phyloP scores from a whole-genome alignment of 2,797 vertebrate species.

The Eleutherodactylus coqui region DNA sequence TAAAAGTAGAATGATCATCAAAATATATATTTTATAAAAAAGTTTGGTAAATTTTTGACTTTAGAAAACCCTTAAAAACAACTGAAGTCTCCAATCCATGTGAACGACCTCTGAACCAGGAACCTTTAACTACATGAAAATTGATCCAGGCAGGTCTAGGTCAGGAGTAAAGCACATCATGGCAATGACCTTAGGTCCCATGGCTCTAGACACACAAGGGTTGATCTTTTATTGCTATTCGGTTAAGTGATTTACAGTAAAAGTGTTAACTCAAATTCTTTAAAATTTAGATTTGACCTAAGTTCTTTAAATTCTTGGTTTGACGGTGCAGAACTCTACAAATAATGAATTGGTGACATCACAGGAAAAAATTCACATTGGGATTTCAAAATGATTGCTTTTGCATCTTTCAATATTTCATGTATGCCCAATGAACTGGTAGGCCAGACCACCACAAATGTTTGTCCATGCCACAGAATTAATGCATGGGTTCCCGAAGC shows the following conservation, averaged over 20 bases:
- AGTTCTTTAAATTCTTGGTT: not conserved
- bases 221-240: not conserved
- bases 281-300: too few species aligned
- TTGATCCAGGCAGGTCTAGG: not conserved
- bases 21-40: conserved; percentile 27
- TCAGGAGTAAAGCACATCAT: not conserved
- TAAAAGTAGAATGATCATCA: conserved; percentile 39
- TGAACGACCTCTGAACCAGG: not conserved
- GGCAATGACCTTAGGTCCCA: not conserved
- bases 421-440: not conserved
- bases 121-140: not conserved
- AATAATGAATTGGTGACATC: not conserved
- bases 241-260: not conserved
- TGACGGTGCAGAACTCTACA: not conserved
- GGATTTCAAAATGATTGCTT: not conserved
- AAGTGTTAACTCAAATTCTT: too few species aligned
- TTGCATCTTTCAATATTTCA: not conserved
- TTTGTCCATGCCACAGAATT: not conserved
- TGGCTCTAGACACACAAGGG: not conserved
- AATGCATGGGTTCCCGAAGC: not conserved
- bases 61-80: not conserved
- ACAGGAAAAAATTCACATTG: not conserved
- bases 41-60: conserved; percentile 5
- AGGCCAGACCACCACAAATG: too few species aligned
- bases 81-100: not conserved